These are phyloP conservation scores for Plutomurus gul DNA, from an alignment of 1,140 invertebrate species.

Conservation along the genomic window DNA sequence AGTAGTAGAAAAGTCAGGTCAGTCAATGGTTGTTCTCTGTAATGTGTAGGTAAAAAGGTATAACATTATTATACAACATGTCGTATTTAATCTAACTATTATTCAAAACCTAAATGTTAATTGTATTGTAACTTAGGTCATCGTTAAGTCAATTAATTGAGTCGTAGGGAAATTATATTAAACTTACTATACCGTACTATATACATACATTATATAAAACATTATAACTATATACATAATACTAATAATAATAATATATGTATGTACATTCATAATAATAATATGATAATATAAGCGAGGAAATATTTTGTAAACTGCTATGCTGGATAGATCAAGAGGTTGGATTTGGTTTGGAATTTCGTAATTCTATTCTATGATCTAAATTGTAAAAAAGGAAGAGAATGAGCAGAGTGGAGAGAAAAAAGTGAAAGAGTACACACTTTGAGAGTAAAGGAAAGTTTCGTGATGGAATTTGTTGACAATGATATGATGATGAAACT, in stretches of 20 bases:
- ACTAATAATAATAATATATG: too few species aligned
- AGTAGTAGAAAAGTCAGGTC: background rate
- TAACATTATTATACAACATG: too few species aligned
- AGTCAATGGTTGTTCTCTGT: background rate
- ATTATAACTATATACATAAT: too few species aligned
- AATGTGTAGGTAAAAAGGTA: too few species aligned
- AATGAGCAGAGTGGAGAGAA: background rate
- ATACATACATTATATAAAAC: too few species aligned
- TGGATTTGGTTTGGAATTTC: constrained; percentile 13
- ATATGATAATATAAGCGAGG: constrained; percentile 5
- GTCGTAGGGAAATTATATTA: constrained; percentile 13
- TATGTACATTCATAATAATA: too few species aligned
- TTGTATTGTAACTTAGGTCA: constrained; percentile 17
- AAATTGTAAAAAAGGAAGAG: background rate
- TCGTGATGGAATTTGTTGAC: constrained; percentile 19
- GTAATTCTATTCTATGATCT: background rate
- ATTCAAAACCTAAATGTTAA: background rate
- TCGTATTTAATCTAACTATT: background rate
- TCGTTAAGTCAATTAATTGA: background rate
- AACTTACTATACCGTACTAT: background rate
- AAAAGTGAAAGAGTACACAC: background rate
- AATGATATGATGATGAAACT: constrained; percentile 21
- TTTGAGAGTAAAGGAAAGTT: too few species aligned
- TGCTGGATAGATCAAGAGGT: constrained; percentile 13
- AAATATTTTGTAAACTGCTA: constrained; percentile 26